phyloP scores from a whole-genome alignment of 2,888 invertebrate species.

The Drosophila pseudotakahashii region DNA sequence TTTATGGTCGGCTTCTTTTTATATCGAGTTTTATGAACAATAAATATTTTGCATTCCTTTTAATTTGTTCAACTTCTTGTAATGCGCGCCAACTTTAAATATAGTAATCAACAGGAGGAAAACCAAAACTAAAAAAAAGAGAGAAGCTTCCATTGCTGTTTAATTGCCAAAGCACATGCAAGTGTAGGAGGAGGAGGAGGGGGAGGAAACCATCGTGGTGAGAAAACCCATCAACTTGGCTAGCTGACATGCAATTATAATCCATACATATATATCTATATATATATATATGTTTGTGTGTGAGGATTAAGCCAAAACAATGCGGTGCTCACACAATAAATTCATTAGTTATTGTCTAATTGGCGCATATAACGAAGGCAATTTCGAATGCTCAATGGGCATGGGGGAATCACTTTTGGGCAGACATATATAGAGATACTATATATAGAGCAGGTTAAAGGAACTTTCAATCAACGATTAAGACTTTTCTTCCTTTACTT shows the following conservation, averaged over 20 bases:
- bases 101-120: slow-evolving; percentile 60
- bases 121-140: slow-evolving; percentile 7
- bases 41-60: slow-evolving; percentile 69
- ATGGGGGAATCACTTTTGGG: slow-evolving; percentile 18
- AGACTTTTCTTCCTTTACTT: slow-evolving; percentile 24
- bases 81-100: slow-evolving; percentile 52
- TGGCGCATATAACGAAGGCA: slow-evolving; percentile 75
- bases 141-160: slow-evolving; percentile 48
- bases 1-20: slow-evolving; percentile 36
- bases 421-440: slow-evolving; percentile 1
- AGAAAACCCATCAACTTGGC: slow-evolving; percentile 40
- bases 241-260: slow-evolving; percentile 48
- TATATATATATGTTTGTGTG: no score
- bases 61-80: slow-evolving; percentile 56
- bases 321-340: slow-evolving; percentile 58
- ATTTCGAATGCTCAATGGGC: slow-evolving; percentile 51
- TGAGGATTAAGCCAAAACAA: slow-evolving; percentile 27
- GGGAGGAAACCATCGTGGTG: slow-evolving; percentile 17
- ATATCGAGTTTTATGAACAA: slow-evolving; percentile 10
- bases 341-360: slow-evolving; percentile 77
- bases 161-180: slow-evolving; percentile 72
- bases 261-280: slow-evolving; percentile 5
- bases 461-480: slow-evolving; percentile 20
- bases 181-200: slow-evolving; percentile 37
- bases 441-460: slow-evolving; percentile 31